These are phyloP conservation scores for Coronaproctus castanopsis DNA, from an alignment of 2,888 invertebrate species.

Conservation along the genomic window DNA sequence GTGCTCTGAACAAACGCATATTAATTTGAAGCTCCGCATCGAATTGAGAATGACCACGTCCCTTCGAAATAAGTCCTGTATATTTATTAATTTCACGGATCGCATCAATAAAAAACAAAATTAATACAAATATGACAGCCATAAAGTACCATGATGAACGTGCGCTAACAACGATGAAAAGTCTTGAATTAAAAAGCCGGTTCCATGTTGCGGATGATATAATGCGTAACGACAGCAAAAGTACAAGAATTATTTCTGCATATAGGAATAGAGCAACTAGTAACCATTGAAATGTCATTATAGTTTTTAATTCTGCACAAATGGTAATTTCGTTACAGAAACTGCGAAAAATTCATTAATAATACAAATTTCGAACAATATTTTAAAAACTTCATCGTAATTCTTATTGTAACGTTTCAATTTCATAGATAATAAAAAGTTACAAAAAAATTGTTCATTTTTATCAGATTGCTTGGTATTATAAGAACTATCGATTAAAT, in stretches of 20 bases:
- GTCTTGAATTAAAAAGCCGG: conserved; percentile 68
- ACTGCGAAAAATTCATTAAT: too few relatives aligned
- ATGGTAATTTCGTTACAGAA: too few relatives aligned
- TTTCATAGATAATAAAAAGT: too few relatives aligned
- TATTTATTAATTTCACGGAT: conserved; percentile 86
- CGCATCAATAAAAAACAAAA: conserved; percentile 78
- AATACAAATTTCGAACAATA: too few relatives aligned
- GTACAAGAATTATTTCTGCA: conserved; percentile 63
- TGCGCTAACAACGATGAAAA: conserved; percentile 52
- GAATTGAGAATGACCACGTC: conserved; percentile 42
- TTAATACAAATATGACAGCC: conserved; percentile 63
- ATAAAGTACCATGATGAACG: conserved; percentile 67
- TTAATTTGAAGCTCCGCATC: conserved; percentile 74
- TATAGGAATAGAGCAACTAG: conserved; percentile 87
- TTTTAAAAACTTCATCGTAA: too few relatives aligned
- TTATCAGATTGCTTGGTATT: too few relatives aligned
- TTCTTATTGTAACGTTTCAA: too few relatives aligned
- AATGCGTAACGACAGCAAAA: conserved; percentile 71
- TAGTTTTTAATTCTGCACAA: too few relatives aligned
- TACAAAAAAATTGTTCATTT: too few relatives aligned
- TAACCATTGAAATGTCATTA: conserved; percentile 98
- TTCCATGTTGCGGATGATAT: conserved; percentile 77
- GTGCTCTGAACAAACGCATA: conserved; percentile 91
- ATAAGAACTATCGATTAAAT: too few relatives aligned
- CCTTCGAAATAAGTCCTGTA: conserved; percentile 37